These are phyloP conservation scores for Cyanoderma ruficeps DNA, from an alignment of 2,113 vertebrate genomes.

Conservation along the genomic window DNA sequence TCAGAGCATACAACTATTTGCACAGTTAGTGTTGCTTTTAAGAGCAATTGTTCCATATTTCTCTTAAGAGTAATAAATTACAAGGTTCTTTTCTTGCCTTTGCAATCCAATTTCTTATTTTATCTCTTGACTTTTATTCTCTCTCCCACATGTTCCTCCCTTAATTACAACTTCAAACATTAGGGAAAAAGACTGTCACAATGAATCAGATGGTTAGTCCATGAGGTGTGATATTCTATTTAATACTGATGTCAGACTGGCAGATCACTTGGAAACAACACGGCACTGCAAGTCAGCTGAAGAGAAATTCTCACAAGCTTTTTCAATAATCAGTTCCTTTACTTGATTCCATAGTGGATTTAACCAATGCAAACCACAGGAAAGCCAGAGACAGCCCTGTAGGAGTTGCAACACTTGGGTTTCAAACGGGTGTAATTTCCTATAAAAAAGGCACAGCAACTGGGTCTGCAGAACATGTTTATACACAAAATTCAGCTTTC, in stretches of 20 bases:
- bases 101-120: slow-evolving; percentile 27
- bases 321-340: not conserved
- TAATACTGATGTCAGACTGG: not conserved
- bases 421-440: not conserved
- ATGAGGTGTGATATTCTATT: not conserved
- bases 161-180: slow-evolving; percentile 34
- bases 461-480: not conserved
- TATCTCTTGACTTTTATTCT: slow-evolving; percentile 35
- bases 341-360: not conserved
- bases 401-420: not conserved
- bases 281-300: not conserved
- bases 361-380: not conserved
- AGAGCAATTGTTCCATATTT: not conserved
- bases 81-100: not conserved
- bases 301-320: not conserved
- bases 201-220: slow-evolving; percentile 27
- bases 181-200: not conserved
- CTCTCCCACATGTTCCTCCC: slow-evolving; percentile 13
- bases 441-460: not conserved
- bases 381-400: not conserved
- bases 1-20: not conserved
- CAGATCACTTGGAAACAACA: not conserved
- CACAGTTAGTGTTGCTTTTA: not conserved
- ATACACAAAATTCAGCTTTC: not conserved
- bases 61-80: slow-evolving; percentile 1